Evolutionary conservation across 2,888 invertebrate species (phyloP).

Genomic region (Notodonta ziczac): DNA sequence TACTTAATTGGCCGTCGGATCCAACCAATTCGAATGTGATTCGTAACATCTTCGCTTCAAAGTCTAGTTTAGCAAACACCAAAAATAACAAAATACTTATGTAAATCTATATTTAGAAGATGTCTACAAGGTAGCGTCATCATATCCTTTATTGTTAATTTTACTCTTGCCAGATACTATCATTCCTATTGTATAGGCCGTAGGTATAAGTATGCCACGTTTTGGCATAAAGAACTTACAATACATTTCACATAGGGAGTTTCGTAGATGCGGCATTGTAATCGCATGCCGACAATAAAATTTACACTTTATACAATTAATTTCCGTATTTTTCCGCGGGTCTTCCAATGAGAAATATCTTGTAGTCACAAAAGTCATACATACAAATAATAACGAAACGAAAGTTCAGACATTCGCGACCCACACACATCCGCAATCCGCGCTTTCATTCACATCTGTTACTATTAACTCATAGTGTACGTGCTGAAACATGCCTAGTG

Average conservation of each 20-base stretch:
- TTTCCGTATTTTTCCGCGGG: too few relatives aligned
- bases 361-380: neutral
- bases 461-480: slow-evolving; percentile 8
- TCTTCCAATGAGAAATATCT: too few relatives aligned
- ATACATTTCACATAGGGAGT: too few relatives aligned
- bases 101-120: neutral
- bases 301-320: too few relatives aligned
- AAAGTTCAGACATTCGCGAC: slow-evolving; percentile 2
- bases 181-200: too few relatives aligned
- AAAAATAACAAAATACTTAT: neutral
- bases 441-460: slow-evolving; percentile 4
- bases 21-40: neutral
- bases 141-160: neutral
- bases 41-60: neutral
- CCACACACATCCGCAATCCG: slow-evolving; percentile 5
- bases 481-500: neutral
- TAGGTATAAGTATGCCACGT: too few relatives aligned
- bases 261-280: too few relatives aligned
- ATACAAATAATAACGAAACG: neutral
- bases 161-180: too few relatives aligned
- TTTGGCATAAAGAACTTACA: too few relatives aligned
- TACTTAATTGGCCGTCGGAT: too few relatives aligned
- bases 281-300: too few relatives aligned
- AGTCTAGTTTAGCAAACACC: neutral
- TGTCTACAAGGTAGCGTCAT: neutral